A percentile compares a stretch with the other conserved stretches of the same genome.
Evolutionary conservation across 2,797 vertebrate genomes (phyloP).

Genomic region (Avahi laniger): DNA sequence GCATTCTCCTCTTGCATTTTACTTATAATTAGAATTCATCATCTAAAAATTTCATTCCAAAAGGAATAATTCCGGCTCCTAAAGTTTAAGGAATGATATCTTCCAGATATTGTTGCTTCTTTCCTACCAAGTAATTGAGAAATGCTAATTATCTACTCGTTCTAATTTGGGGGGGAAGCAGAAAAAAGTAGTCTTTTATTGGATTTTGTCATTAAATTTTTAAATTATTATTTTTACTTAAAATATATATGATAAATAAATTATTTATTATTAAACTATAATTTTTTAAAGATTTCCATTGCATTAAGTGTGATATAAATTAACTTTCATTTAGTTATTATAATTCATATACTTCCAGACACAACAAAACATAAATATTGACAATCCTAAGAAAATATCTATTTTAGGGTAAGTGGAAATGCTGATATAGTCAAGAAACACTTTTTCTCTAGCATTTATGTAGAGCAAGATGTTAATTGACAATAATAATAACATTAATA

Average conservation of each 20-base stretch:
- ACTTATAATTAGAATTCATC: neutral
- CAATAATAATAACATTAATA: neutral
- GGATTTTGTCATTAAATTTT: neutral
- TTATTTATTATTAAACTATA: neutral
- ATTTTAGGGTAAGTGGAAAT: neutral
- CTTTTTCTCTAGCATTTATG: slow-evolving; percentile 6
- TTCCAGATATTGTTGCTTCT: neutral
- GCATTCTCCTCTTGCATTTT: neutral
- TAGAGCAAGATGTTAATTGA: neutral
- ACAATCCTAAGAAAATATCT: neutral
- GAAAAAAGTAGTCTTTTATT: neutral
- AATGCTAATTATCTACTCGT: neutral
- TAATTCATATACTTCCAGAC: neutral
- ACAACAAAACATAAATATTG: neutral
- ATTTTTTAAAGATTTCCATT: neutral
- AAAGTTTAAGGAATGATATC: neutral
- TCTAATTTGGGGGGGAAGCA: neutral
- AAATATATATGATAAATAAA: too few relatives aligned
- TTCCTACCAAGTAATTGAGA: neutral
- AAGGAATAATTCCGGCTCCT: neutral
- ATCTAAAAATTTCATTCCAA: neutral
- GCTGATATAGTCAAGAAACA: neutral
- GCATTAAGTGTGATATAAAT: neutral
- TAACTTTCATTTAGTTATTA: neutral
- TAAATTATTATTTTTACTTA: neutral